A percentile compares a stretch with the other conserved stretches of the same genome.
These are phyloP conservation scores for Panthera tigris DNA, from an alignment of 2,113 vertebrate species.

Conservation along the genomic window DNA sequence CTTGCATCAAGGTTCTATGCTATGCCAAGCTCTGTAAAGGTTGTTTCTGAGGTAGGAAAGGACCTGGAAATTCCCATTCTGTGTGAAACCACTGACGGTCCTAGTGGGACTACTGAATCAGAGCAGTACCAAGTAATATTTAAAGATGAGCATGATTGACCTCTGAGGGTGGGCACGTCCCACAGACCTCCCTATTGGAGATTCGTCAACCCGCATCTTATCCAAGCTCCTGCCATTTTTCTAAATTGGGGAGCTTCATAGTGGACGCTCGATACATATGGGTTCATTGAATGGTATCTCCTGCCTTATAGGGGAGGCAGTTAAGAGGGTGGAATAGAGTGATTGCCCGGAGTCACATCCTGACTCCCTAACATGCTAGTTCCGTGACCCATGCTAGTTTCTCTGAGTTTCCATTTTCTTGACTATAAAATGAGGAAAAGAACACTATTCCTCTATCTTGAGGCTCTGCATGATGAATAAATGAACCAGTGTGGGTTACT, in stretches of 20 bases:
- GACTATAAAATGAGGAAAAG: neutral
- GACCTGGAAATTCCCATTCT: neutral
- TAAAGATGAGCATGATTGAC: neutral
- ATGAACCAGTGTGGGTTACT: neutral
- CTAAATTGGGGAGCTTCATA: neutral
- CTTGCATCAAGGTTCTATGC: neutral
- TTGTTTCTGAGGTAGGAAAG: neutral
- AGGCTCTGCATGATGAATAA: neutral
- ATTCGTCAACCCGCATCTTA: neutral
- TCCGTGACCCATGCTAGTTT: neutral
- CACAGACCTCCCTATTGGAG: neutral
- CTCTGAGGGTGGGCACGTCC: neutral
- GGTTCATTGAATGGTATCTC: neutral
- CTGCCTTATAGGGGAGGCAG: too few relatives aligned
- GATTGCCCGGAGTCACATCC: neutral
- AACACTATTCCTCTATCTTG: neutral
- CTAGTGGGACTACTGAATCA: neutral
- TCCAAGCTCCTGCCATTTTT: neutral
- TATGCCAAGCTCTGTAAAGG: neutral
- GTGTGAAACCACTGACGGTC: neutral
- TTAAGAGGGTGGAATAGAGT: neutral
- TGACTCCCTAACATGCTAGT: neutral
- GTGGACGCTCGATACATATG: fast-evolving
- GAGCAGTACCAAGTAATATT: too few relatives aligned
- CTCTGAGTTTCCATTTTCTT: neutral